Conservation (phyloP, 2,797 vertebrate genomes). For the Malacoctenus gilli region DNA sequence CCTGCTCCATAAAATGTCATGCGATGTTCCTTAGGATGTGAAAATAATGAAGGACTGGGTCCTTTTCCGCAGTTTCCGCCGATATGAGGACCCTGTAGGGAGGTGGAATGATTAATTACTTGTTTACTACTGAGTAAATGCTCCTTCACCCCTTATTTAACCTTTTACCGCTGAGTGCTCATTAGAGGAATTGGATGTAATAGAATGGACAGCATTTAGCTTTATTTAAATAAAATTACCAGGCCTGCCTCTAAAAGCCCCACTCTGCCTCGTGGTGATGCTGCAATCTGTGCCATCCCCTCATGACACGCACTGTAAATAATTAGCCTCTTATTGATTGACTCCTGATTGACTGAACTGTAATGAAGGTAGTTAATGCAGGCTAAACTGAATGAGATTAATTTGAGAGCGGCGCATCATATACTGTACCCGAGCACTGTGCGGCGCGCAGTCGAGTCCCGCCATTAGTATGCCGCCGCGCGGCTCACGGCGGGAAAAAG, state of each 20-base stretch:
- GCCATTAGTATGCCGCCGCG: too few relatives aligned
- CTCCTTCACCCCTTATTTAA: conserved; percentile 54
- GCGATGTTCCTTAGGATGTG: conserved; percentile 13
- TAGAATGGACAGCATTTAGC: conserved; percentile 34
- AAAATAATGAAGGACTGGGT: conserved; percentile 17
- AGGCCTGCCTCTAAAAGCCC: conserved; percentile 8
- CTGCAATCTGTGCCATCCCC: not conserved
- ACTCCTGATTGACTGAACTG: too few relatives aligned
- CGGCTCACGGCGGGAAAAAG: too few relatives aligned
- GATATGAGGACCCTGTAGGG: conserved; percentile 29
- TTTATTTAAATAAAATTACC: conserved; percentile 37
- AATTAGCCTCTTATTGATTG: too few relatives aligned
- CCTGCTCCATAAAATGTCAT: conserved; percentile 3
- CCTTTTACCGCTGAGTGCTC: conserved; percentile 47
- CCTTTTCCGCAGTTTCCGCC: conserved; percentile 18
- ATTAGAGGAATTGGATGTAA: conserved; percentile 42
- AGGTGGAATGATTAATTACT: conserved; percentile 62
- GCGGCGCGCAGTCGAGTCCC: too few relatives aligned
- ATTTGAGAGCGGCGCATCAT: too few relatives aligned
- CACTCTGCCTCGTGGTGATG: not conserved
- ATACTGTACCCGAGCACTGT: too few relatives aligned
- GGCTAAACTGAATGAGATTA: too few relatives aligned
- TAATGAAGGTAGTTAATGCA: too few relatives aligned
- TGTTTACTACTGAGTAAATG: conserved; percentile 65
- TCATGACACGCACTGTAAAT: not conserved